Conservation (phyloP, 1,140 invertebrate genomes). For the Drosophila serrata region DNA sequence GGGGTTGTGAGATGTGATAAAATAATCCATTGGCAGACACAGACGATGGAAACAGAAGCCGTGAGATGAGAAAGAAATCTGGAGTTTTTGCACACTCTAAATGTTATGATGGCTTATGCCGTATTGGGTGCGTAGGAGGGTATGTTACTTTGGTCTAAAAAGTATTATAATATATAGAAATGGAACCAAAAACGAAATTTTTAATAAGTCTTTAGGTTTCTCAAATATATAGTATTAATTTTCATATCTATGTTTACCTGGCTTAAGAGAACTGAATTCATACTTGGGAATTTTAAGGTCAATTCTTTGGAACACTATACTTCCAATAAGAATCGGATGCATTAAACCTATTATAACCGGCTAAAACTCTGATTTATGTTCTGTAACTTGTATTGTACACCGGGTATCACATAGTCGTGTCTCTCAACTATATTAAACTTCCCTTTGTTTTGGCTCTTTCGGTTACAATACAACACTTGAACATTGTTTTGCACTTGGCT, state of each 20-base stretch:
- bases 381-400: background rate
- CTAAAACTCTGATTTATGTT: background rate
- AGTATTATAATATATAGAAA: background rate
- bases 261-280: background rate
- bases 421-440: background rate
- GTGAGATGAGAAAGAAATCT: conserved; percentile 29
- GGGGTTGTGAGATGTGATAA: conserved; percentile 39
- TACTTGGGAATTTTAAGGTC: background rate
- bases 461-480: conserved; percentile 65
- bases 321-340: no score
- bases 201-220: background rate
- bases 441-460: conserved; percentile 23
- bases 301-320: no score
- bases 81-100: conserved; percentile 44
- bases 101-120: conserved; percentile 33
- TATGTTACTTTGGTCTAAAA: background rate
- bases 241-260: background rate
- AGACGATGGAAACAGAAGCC: conserved; percentile 33
- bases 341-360: background rate
- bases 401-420: background rate
- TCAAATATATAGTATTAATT: background rate
- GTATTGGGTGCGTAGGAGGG: background rate
- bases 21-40: conserved; percentile 44
- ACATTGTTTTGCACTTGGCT: conserved; percentile 79
- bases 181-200: no score